A percentile compares a stretch with the other conserved stretches of the same genome.
These are phyloP conservation scores for Drusus annulatus DNA, from an alignment of 1,140 invertebrate species.

Conservation along the genomic window DNA sequence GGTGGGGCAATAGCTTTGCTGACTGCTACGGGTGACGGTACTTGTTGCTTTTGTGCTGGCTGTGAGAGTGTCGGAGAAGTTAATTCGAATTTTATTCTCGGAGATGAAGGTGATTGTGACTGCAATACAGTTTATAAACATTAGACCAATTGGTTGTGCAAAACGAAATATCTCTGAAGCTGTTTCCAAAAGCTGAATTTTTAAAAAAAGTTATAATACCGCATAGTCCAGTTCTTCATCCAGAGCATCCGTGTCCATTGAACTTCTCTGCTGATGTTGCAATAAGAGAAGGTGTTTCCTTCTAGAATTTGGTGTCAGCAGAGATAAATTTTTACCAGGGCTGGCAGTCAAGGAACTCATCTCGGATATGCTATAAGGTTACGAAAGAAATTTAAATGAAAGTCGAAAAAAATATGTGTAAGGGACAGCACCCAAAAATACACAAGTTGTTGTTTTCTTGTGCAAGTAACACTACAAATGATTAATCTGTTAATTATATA, in stretches of 20 bases:
- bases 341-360: constrained; percentile 72
- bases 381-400: no score
- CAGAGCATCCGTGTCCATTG: constrained; percentile 85
- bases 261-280: constrained; percentile 87
- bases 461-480: no score
- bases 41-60: constrained; percentile 42
- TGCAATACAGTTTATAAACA: background rate
- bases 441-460: no score
- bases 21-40: constrained; percentile 38
- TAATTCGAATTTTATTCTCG: constrained; percentile 69
- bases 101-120: constrained; percentile 68
- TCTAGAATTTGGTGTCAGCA: constrained; percentile 82
- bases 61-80: constrained; percentile 61
- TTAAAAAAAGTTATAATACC: background rate
- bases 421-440: no score
- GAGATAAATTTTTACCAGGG: constrained; percentile 69
- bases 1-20: constrained; percentile 64
- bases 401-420: no score
- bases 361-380: constrained; percentile 71
- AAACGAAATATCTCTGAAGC: no score
- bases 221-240: constrained; percentile 77
- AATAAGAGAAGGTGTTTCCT: constrained; percentile 82
- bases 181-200: no score
- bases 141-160: no score
- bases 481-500: no score